A percentile compares a stretch with the other conserved stretches of the same genome.
Conservation (phyloP, 2,888 invertebrate species). For the Lasioglossum oenotherae region DNA sequence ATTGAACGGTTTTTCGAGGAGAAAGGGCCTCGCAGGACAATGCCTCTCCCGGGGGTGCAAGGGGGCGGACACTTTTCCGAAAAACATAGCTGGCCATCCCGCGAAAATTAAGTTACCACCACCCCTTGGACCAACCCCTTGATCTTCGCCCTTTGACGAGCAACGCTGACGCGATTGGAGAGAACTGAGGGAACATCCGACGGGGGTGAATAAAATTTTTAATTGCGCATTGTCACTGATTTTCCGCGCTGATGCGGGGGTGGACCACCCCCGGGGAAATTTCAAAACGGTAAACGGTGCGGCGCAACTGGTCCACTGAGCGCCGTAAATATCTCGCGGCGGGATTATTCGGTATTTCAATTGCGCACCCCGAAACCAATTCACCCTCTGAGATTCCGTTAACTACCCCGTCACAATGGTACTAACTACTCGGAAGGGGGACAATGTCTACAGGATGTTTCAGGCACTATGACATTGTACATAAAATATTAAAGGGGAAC, state of each 20-base stretch:
- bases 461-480: not conserved
- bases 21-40: not conserved
- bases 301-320: conserved; percentile 15
- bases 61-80: not conserved
- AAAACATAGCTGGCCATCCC: not conserved
- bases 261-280: conserved; percentile 36
- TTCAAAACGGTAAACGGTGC: conserved; percentile 13
- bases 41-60: not conserved
- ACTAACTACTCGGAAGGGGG: not conserved
- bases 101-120: not conserved
- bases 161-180: not conserved
- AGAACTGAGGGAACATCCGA: not conserved
- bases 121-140: not conserved
- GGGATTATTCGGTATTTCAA: conserved; percentile 48
- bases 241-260: not conserved
- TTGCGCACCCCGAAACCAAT: conserved; percentile 33
- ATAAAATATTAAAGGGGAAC: not conserved
- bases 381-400: not conserved
- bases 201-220: conserved; percentile 1
- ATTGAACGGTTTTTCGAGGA: conserved; percentile 26
- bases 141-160: not conserved
- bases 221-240: conserved; percentile 17
- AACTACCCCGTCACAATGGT: no score
- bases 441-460: not conserved
- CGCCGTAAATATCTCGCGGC: conserved; percentile 24